Evolutionary conservation across 2,888 invertebrate genomes (phyloP), one percentile per base, ranked within the genome.

Genomic region (Pogonocherus hispidulus): DNA sequence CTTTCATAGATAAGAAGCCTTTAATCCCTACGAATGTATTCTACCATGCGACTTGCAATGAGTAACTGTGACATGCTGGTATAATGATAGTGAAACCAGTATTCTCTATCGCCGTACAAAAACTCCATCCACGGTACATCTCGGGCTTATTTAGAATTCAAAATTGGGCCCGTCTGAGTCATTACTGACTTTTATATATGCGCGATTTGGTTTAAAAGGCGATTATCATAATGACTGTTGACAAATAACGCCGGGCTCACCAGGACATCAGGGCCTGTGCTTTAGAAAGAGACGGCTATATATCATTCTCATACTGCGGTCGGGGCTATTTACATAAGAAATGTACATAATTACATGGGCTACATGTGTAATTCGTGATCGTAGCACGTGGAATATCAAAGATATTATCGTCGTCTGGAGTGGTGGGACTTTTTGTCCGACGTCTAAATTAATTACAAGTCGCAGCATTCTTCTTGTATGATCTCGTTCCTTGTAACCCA

Each of bases 221-320:
- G 65, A 73, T 73, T 73, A 73, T 71, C 67, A 64, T 73, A 73
- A 73, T 73, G 69, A 63, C 69, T 70, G 73, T 73, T 73, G 73
- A 73, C 73, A 73, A 73, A 73, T 71, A 73, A 49, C 57, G 59
- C 68, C 67, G 52, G 63, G 60, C 72, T 55, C 72, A 65, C 66
- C 70, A 64, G 69, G 70, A 66, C 69, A 51, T 69, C 69, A 63
- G 23, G 47, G 35, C 49, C 62, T 35, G 51, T 51, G 62, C 35
- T 35, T 51, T 51, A 62, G 47, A 59, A 32, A 18, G 62, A 62
- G 62, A 62, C 70, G 62, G 47, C 59, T 23, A 73, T 73, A 73
- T 69, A 73, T 73, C 73, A 73, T 73, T 67, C 71, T 66, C 62
- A 62, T 65, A 69, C 67, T 65, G 57, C 66, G 67, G 60, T 70